Conservation (phyloP, 2,113 vertebrate species). For the Tachycineta bicolor region DNA sequence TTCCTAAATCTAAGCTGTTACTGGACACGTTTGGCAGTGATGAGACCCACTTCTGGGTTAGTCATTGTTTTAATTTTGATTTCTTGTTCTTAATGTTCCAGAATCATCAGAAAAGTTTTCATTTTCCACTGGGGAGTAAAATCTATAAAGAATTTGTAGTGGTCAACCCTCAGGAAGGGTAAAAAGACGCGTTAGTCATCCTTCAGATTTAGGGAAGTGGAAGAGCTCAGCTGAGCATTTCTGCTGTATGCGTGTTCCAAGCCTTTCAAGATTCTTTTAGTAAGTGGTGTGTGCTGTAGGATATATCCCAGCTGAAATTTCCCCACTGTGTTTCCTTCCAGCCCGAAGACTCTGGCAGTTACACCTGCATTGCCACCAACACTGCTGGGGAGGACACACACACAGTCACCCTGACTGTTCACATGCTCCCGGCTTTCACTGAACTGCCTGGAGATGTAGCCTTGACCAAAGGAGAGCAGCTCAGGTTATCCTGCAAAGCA, state of each 20-base stretch:
- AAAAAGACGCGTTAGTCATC: neutral
- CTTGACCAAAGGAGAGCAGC: slow-evolving; percentile 90
- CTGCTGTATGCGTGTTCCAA: neutral
- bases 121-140: neutral
- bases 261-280: neutral
- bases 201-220: neutral
- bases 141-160: neutral
- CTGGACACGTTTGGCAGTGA: neutral
- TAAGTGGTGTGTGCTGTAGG: fast-evolving
- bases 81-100: neutral
- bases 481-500: slow-evolving; percentile 85
- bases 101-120: neutral
- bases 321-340: slow-evolving; percentile 31
- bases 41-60: neutral
- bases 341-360: slow-evolving; percentile 88
- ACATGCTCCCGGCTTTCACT: slow-evolving; percentile 86
- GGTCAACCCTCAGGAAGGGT: neutral
- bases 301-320: neutral
- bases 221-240: neutral
- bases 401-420: slow-evolving; percentile 77
- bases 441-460: slow-evolving; percentile 86
- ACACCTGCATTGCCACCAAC: slow-evolving; percentile 88
- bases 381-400: slow-evolving; percentile 84
- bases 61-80: neutral
- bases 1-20: neutral